Percentiles rank a stretch among this genome's conserved stretches.
phyloP scores from a whole-genome alignment of 2,888 invertebrate genomes.

The Asteroscopus sphinx region DNA sequence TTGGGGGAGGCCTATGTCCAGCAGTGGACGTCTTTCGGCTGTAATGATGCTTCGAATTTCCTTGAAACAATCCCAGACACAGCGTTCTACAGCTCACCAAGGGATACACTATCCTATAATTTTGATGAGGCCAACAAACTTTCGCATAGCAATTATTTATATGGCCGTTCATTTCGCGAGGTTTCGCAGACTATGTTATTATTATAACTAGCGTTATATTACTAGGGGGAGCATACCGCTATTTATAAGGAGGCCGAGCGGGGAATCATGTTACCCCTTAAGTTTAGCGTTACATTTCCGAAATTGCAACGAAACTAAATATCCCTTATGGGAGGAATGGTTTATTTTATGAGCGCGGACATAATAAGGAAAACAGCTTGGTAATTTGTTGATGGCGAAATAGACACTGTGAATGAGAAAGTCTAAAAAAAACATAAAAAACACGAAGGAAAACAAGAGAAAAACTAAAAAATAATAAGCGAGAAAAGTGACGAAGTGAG shows the following conservation, averaged over 20 bases:
- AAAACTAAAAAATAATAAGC: no score
- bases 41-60: no score
- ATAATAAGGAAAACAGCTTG: no score
- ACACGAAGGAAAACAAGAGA: no score
- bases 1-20: no score
- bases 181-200: constrained; percentile 14
- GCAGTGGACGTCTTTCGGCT: no score
- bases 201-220: constrained; percentile 33
- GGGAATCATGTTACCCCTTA: constrained; percentile 19
- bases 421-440: no score
- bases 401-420: no score
- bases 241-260: constrained; percentile 29
- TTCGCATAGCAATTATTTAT: constrained; percentile 38
- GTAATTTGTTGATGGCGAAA: no score
- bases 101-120: constrained; percentile 10
- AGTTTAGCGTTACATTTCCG: constrained; percentile 40
- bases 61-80: neutral
- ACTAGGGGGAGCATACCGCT: constrained; percentile 14
- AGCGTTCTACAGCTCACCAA: neutral
- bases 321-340: neutral
- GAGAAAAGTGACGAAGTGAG: no score
- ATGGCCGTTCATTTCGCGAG: constrained; percentile 13
- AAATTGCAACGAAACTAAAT: constrained; percentile 34
- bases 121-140: constrained; percentile 38
- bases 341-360: no score